Base-by-base conservation (phyloP, 2,888 invertebrate species). In the Chaetoderma sp. region DNA sequence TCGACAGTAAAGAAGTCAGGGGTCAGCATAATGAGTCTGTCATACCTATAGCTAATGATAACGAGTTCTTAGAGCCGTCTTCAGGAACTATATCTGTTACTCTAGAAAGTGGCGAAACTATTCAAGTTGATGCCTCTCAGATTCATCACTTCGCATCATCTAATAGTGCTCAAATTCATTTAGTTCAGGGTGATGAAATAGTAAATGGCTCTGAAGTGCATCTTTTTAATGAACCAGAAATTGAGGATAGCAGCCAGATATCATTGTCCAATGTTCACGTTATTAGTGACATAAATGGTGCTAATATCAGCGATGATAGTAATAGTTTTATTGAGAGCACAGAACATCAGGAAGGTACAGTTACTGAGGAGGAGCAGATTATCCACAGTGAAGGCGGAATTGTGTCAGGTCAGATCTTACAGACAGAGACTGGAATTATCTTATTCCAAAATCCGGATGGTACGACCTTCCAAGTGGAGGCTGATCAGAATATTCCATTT, bases 381-480 rank as follows among this genome's bases (percentile, higher is more conserved):
- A n/a, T n/a, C n/a, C n/a, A n/a, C n/a, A 10, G 18, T 36, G 36
- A 33, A 23, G 49, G 49, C 21, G 23, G 27, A 21, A 23, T 49
- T 10, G 18, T 54, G 10, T 3, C 30, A 30, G 28, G 28, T 33
- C 78, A 72, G 28, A 77, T 83, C 5, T 81, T 71, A 60, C 83
- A 83, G 68, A 82, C 81, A 18, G 78, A 78, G 25, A 83, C 83
- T 58, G 84, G 84, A 13, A 67, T 77, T 8, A 72, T 84, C 8
- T 74, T 85, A 39, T 81, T 84, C 45, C 81, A 82, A 65, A 82
- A 81, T 58, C 76, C 80, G 10, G 83, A 85, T 65, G 85, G 85
- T 4, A 78, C 79, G 8, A 79, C 81, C 0, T 71, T 83, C 50
- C 84, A 83, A 70, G 69, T 84, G 10, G 84, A 84, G 56, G 83